Conservation (phyloP, 2,113 vertebrate species). For the Nothocercus nigrocapillus region DNA sequence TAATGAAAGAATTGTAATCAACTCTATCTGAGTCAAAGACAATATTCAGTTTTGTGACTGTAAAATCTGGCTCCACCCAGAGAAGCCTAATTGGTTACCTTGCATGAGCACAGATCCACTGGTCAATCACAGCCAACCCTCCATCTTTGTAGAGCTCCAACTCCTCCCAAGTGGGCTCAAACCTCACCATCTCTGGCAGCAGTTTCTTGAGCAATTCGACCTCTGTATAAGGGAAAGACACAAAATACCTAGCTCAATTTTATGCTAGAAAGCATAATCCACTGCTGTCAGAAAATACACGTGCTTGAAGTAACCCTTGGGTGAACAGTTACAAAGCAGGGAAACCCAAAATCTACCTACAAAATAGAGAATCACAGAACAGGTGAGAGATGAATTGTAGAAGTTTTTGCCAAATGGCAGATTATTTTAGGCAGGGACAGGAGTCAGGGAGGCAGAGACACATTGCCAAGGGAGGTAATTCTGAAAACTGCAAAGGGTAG, state of each 20-base stretch:
- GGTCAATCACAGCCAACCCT: conserved; percentile 94
- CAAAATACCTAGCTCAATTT: not conserved
- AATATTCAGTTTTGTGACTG: not conserved
- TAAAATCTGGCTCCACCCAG: not conserved
- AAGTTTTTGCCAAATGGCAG: not conserved
- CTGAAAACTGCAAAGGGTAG: not conserved
- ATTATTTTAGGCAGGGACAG: rapidly evolving
- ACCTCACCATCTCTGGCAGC: conserved; percentile 90
- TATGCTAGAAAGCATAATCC: not conserved
- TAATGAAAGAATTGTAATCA: not conserved
- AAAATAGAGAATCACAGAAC: not conserved
- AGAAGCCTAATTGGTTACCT: conserved; percentile 75
- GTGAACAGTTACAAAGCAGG: not conserved
- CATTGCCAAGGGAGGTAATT: rapidly evolving
- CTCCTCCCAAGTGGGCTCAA: conserved; percentile 86
- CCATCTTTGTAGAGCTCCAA: conserved; percentile 92
- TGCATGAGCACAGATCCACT: conserved; percentile 96
- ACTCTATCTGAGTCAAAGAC: not conserved
- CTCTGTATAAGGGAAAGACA: conserved; percentile 75
- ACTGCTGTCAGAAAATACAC: rapidly evolving
- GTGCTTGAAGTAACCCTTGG: not conserved
- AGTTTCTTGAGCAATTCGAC: conserved; percentile 81
- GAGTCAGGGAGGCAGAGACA: not conserved
- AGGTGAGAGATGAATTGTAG: not conserved
- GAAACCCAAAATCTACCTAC: not conserved